Conservation (phyloP, 2,888 invertebrate genomes). For the Cerceris rybyensis region DNA sequence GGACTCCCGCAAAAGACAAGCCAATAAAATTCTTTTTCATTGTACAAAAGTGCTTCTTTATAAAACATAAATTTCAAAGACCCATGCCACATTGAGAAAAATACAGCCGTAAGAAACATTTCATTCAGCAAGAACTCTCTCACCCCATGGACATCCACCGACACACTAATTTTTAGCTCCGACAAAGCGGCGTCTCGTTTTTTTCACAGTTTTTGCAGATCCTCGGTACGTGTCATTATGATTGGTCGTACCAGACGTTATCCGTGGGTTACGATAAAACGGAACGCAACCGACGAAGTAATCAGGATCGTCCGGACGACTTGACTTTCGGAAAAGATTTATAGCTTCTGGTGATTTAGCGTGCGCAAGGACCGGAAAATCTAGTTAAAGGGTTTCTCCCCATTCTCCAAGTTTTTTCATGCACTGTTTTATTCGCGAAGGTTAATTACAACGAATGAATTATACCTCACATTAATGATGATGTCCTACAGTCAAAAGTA, state of each 20-base stretch:
- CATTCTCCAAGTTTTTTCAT: slow-evolving; percentile 18
- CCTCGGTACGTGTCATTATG: background rate
- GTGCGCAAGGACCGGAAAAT: slow-evolving; percentile 39
- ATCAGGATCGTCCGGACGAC: slow-evolving; percentile 26
- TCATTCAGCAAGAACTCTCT: no score
- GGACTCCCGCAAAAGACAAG: no score
- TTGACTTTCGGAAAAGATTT: slow-evolving; percentile 44
- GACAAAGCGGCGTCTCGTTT: no score
- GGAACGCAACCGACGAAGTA: slow-evolving; percentile 26
- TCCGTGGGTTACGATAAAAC: slow-evolving; percentile 29
- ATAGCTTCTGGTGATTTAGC: slow-evolving; percentile 37
- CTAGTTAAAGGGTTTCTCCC: slow-evolving; percentile 29
- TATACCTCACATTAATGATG: background rate
- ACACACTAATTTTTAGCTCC: no score
- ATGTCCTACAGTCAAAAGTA: background rate
- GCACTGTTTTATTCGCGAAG: background rate
- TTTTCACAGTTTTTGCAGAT: no score
- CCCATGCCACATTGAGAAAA: no score
- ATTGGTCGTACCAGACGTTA: slow-evolving; percentile 8
- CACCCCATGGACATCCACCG: no score
- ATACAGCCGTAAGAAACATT: no score
- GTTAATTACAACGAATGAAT: slow-evolving; percentile 5
- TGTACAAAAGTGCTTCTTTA: no score
- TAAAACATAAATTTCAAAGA: no score
- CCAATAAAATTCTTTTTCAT: no score